Percentiles rank a stretch among this genome's conserved stretches.
Conservation (phyloP, 2,113 vertebrate species). For the Trematocara marginatum region DNA sequence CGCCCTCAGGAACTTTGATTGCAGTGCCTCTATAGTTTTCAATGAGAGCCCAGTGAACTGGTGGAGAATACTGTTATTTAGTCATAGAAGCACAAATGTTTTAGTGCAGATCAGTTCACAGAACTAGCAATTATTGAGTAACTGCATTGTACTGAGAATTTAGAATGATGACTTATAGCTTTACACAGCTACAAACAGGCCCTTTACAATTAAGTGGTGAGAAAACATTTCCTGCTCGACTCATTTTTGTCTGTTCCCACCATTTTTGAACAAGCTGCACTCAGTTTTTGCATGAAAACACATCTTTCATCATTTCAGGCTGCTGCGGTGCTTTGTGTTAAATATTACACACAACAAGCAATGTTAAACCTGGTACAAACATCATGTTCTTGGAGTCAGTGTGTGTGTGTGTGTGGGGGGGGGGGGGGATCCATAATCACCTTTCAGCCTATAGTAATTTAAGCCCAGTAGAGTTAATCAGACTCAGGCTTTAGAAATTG, state of each 20-base stretch:
- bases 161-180: neutral
- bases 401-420: neutral
- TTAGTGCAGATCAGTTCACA: neutral
- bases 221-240: neutral
- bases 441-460: neutral
- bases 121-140: neutral
- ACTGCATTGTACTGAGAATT: neutral
- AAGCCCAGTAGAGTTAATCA: neutral
- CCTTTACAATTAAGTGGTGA: neutral
- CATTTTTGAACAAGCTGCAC: neutral
- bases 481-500: neutral
- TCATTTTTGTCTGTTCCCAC: neutral
- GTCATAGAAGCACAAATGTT: neutral
- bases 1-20: neutral
- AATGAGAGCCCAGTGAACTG: neutral
- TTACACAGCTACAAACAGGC: neutral
- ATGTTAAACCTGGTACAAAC: neutral
- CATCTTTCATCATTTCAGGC: neutral
- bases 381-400: neutral
- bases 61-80: neutral
- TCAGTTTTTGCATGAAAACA: neutral
- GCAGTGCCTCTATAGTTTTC: neutral
- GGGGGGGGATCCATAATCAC: neutral
- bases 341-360: neutral
- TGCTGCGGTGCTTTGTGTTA: fast-evolving